Percentiles rank a stretch among this genome's conserved stretches.
These are phyloP conservation scores for Schizothorax lantsangensis DNA, from an alignment of 2,797 vertebrate genomes.

Conservation along the genomic window DNA sequence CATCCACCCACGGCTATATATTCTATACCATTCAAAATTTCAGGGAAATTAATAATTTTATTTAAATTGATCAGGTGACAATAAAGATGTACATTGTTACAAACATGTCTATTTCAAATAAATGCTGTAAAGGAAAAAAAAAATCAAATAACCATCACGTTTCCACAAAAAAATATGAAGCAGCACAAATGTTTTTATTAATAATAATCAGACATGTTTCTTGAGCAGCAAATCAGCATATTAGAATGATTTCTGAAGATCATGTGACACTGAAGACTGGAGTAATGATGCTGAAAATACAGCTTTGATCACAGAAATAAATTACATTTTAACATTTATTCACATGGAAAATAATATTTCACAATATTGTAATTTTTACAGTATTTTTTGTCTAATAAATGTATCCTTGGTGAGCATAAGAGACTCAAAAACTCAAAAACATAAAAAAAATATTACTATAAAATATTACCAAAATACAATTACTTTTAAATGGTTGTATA, in stretches of 20 bases:
- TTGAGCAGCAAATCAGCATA: background rate
- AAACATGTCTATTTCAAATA: background rate
- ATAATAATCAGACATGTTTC: background rate
- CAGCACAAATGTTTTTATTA: background rate
- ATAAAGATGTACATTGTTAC: background rate
- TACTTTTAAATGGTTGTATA: background rate
- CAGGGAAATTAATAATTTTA: background rate
- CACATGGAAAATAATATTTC: background rate
- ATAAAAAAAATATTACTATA: background rate
- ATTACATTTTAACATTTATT: background rate
- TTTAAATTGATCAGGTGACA: background rate
- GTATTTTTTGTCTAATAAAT: background rate
- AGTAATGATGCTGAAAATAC: background rate
- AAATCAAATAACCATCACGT: background rate
- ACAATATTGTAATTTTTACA: background rate
- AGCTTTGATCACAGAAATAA: background rate
- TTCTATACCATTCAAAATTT: background rate
- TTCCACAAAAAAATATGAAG: background rate
- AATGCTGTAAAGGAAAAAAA: background rate
- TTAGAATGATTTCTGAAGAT: background rate
- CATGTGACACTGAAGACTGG: background rate
- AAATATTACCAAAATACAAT: background rate
- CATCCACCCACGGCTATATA: rapidly evolving
- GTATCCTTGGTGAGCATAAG: background rate
- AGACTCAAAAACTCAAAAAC: background rate